phyloP scores from a whole-genome alignment of 2,888 invertebrate species.

The Torymus tubicola region DNA sequence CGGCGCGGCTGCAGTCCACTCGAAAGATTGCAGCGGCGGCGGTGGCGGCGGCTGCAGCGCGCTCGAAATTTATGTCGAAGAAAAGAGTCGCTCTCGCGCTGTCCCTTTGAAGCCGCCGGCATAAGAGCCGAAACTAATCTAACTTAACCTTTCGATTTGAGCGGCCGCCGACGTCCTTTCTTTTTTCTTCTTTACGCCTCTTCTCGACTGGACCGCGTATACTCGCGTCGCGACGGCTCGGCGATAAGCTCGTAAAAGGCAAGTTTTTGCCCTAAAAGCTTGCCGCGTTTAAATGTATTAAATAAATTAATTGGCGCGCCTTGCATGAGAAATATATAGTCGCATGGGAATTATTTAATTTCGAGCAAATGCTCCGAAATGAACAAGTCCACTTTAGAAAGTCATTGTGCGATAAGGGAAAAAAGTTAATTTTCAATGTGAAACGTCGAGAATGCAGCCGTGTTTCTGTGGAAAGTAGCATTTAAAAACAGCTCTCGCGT shows the following conservation, averaged over 20 bases:
- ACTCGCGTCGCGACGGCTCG: slow-evolving; percentile 37
- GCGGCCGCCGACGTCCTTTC: slow-evolving; percentile 28
- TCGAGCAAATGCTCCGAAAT: neutral
- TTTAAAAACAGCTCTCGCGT: no score
- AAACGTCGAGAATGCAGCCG: neutral
- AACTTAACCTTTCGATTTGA: slow-evolving; percentile 60
- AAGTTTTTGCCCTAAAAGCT: slow-evolving; percentile 53
- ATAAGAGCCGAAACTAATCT: slow-evolving; percentile 61
- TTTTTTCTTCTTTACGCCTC: slow-evolving; percentile 5
- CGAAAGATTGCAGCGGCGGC: slow-evolving; percentile 29
- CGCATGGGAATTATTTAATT: neutral
- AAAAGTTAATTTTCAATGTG: no score
- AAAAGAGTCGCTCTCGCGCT: slow-evolving; percentile 49
- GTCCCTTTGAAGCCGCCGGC: slow-evolving; percentile 60
- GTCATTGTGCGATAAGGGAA: no score
- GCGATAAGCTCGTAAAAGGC: slow-evolving; percentile 52
- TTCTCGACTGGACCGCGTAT: neutral
- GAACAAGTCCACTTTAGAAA: no score
- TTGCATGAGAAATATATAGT: no score
- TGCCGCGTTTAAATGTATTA: no score
- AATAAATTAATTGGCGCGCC: no score
- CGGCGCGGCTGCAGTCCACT: slow-evolving; percentile 2
- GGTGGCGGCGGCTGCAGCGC: slow-evolving; percentile 36
- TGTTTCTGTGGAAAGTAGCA: neutral
- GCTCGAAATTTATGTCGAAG: slow-evolving; percentile 60